phyloP scores from a whole-genome alignment of 2,888 invertebrate genomes.

The Achlya flavicornis region DNA sequence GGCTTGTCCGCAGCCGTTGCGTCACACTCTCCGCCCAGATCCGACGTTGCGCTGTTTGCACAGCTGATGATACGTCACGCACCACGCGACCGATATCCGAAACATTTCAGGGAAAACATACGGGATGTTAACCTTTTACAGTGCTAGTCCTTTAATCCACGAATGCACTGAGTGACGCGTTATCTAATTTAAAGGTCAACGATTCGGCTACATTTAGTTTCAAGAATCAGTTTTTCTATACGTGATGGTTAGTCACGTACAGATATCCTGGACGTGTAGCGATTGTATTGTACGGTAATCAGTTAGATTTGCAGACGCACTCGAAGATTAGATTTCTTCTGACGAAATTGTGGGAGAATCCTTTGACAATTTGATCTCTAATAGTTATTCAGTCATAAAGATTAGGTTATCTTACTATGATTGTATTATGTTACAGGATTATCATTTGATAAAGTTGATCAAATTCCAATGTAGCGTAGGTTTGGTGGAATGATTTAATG shows the following conservation, averaged over 20 bases:
- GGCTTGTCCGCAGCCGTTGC: slow-evolving; percentile 44
- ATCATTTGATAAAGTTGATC: not conserved
- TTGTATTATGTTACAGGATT: not conserved
- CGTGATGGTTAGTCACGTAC: slow-evolving; percentile 9
- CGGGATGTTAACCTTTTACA: slow-evolving; percentile 25
- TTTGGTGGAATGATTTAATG: not conserved
- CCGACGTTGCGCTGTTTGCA: slow-evolving; percentile 37
- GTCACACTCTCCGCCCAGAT: slow-evolving; percentile 39
- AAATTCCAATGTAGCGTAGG: not conserved
- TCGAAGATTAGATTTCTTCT: not conserved
- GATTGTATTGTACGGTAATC: slow-evolving; percentile 4
- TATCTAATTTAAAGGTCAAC: not conserved
- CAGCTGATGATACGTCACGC: slow-evolving; percentile 59
- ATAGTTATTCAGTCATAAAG: not conserved
- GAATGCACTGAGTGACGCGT: not conserved
- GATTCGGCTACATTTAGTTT: not conserved
- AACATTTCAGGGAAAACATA: slow-evolving; percentile 31
- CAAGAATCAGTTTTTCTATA: slow-evolving; percentile 9
- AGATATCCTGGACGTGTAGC: not conserved
- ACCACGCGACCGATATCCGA: slow-evolving; percentile 17
- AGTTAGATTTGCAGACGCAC: slow-evolving; percentile 4
- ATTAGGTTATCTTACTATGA: not conserved
- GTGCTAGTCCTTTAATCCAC: slow-evolving; percentile 1
- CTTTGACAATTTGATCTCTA: not conserved
- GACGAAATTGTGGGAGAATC: slow-evolving; percentile 2